Evolutionary conservation across 30 jellyfish, hydroid and myxozoan species (phyloP), one percentile per base, ranked within the genome.

Genomic region (Morbakka virulenta): DNA sequence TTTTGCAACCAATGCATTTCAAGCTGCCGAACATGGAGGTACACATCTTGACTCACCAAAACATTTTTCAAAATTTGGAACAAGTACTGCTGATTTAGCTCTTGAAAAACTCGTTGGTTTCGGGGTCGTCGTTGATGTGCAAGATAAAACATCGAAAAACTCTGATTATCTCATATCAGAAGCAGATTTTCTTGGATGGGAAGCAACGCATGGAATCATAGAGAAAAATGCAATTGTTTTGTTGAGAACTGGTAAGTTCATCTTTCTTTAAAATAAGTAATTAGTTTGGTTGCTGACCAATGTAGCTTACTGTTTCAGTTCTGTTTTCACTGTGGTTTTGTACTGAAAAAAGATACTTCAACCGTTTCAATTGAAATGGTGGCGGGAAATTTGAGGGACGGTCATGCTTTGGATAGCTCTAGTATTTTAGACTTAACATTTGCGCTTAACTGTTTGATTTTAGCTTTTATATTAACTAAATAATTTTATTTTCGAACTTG

Each of bases 31-130:
- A 41, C 97, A 88, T 62, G 87, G 91, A 30, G 97, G 97, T 11
- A 88, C 97, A 26, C 97, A 88, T 50, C 29, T 88, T 21, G 97
- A 88, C 34, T 94, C 97, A 21, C 97, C 97, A 21, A 83, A 90
- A 22, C 97, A 88, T 69, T 88, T 88, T 69, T 82, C 52, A 12
- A 80, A 83, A 13, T 95, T 95, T 2, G 83, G 77, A 28, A 49
- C 71, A 14, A 71, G 95, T 29, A 90, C 69, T 1, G 81, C 72
- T 1, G 80, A 71, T 6, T 75, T 89, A 3, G 89, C 97, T 22
- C 71, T 89, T 30, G 32, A 73, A 1, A 62, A 76, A 27, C 69
- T 89, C 35, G 72, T 89, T 74, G 94, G 93, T 1, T 2, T 21
- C 1, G 62, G 82, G 23, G 76, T 82, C 52, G 89, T 89, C 52